These are phyloP conservation scores for Darevskia nairensis DNA, from an alignment of 2,797 vertebrate species.

Conservation along the genomic window DNA sequence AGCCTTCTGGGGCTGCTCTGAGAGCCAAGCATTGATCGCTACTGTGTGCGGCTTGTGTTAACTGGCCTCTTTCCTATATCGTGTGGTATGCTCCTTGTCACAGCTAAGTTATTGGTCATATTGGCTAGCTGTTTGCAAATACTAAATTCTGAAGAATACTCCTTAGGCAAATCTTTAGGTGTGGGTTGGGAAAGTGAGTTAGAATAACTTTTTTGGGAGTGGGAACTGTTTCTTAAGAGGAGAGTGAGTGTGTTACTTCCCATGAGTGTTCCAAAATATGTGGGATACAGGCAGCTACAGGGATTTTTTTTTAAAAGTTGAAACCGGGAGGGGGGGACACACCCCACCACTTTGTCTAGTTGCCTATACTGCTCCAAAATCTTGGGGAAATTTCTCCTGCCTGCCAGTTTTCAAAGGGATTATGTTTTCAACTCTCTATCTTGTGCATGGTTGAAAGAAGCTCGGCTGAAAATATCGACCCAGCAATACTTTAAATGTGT, in stretches of 20 bases:
- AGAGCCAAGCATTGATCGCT: not conserved
- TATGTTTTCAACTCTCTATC: not conserved
- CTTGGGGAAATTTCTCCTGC: not conserved
- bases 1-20: not conserved
- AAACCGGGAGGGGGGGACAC: not conserved
- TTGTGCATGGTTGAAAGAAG: not conserved
- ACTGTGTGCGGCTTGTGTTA: accelerated
- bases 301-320: not conserved
- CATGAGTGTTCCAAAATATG: not conserved
- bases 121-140: slow-evolving; percentile 14
- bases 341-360: not conserved
- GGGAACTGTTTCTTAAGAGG: not conserved
- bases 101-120: not conserved
- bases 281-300: not conserved
- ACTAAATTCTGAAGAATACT: slow-evolving; percentile 1
- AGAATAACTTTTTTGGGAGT: slow-evolving; percentile 5
- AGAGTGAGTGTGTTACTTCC: not conserved
- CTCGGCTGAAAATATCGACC: not conserved
- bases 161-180: not conserved
- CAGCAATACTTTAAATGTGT: no score
- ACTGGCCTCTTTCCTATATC: not conserved
- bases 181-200: slow-evolving; percentile 2
- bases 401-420: not conserved
- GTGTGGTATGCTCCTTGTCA: accelerated
- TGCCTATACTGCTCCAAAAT: not conserved